phyloP scores from a whole-genome alignment of 2,888 invertebrate genomes.

The Tetragonula carbonaria region DNA sequence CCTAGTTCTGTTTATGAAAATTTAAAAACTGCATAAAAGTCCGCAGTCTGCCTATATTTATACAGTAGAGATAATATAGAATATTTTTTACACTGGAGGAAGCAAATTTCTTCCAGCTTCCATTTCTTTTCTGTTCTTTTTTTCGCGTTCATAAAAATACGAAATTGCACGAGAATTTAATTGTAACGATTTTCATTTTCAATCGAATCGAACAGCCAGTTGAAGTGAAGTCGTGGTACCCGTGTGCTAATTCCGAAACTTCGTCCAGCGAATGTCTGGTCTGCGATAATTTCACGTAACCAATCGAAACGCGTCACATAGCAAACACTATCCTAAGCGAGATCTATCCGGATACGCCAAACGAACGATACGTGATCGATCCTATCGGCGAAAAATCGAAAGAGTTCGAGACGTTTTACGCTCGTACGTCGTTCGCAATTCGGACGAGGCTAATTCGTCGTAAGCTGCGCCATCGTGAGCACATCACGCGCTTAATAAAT shows the following conservation, averaged over 20 bases:
- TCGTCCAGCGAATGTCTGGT: not conserved
- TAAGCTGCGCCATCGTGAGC: conserved; percentile 65
- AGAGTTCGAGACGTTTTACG: too few relatives aligned
- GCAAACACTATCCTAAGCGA: not conserved
- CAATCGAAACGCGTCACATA: not conserved
- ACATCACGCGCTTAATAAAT: conserved; percentile 70
- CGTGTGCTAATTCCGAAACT: not conserved
- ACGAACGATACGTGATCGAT: not conserved
- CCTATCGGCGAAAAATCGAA: not conserved
- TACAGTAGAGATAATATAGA: too few relatives aligned
- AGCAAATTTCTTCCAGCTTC: too few relatives aligned
- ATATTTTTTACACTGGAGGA: too few relatives aligned
- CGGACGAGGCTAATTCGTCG: conserved; percentile 52
- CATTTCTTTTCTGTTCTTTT: too few relatives aligned
- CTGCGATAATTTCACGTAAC: not conserved
- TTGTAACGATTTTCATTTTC: too few relatives aligned
- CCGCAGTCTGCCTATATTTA: too few relatives aligned
- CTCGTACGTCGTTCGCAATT: not conserved
- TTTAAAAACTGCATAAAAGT: too few relatives aligned
- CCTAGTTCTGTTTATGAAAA: not conserved
- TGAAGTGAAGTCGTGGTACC: too few relatives aligned
- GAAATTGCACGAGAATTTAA: not conserved
- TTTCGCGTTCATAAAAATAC: not conserved
- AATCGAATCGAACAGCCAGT: too few relatives aligned
- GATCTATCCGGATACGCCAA: not conserved